These are phyloP conservation scores for Tillus elongatus DNA, from an alignment of 2,888 invertebrate species.

Conservation along the genomic window DNA sequence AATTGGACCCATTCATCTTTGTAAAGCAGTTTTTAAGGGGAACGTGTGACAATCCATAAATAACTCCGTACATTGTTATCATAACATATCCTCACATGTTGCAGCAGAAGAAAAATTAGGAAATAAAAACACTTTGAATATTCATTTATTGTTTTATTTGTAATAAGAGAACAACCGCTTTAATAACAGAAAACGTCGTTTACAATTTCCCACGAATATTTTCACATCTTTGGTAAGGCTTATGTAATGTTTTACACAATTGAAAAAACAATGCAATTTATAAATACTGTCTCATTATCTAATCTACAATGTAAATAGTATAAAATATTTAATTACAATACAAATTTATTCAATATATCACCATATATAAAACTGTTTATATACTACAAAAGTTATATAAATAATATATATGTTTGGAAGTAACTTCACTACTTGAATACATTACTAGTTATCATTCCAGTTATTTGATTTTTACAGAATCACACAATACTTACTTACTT, in stretches of 20 bases:
- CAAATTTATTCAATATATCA: too few species aligned
- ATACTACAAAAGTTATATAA: too few species aligned
- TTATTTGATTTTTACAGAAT: neutral
- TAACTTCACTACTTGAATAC: too few species aligned
- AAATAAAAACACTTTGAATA: conserved; percentile 12
- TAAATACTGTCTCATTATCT: neutral
- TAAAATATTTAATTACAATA: too few species aligned
- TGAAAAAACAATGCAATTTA: conserved; percentile 14
- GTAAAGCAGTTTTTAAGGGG: too few species aligned
- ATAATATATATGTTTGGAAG: too few species aligned
- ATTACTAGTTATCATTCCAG: too few species aligned
- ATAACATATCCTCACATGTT: neutral
- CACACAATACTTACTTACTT: neutral
- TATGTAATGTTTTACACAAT: conserved; percentile 27
- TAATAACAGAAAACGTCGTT: conserved; percentile 15
- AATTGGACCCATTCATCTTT: too few species aligned
- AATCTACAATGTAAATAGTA: neutral
- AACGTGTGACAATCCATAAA: conserved; percentile 1
- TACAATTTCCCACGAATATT: conserved; percentile 21
- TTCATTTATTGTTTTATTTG: conserved; percentile 22
- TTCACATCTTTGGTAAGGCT: conserved; percentile 32
- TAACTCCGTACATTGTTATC: neutral
- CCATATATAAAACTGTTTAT: too few species aligned
- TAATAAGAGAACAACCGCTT: conserved; percentile 17
- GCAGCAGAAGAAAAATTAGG: neutral